Base-by-base conservation (phyloP, 23 tunicate species). In the Phallusia fumigata region DNA sequence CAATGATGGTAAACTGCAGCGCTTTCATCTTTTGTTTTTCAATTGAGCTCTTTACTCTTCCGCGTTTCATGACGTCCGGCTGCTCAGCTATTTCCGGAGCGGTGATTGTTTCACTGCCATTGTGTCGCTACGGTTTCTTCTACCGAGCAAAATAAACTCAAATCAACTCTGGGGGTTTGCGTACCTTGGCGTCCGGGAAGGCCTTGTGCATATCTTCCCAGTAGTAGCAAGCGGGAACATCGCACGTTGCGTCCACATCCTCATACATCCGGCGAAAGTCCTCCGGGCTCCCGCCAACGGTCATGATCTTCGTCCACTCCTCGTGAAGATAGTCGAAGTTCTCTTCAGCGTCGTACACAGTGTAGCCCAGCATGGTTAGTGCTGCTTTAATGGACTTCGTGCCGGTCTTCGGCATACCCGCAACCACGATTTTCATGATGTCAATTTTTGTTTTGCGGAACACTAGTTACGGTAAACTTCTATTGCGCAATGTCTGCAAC, bases 161-260 rank as follows among this genome's bases (percentile, higher is more conserved):
- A n/a, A n/a, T n/a, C n/a, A n/a, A n/a, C n/a, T n/a, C n/a, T n/a
- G n/a, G n/a, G n/a, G n/a, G n/a, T n/a, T n/a, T n/a, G n/a, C n/a
- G 6, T 65, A 85, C 90, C 84, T 86, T 86, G 30, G 90, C 90
- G 34, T 86, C 84, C 32, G 90, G 90, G 52, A 86, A 86, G 0
- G 90, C 90, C 73, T 80, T 80, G 44, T 80, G 90, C 90, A 86
- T 86, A 22, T 86, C 90, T 49, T 86, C 90, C 90, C 90, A 86
- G 50, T 86, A 86, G 64, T 86, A 77, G 35, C 90, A 86, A 11
- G 90, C 90, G 0, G 90, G 90, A 0, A 86, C 90, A 49, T 86
- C 90, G 49, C 84, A 80, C 0, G 90, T 86, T 8, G 90, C 90
- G 75, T 86, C 90, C 24, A 86, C 53, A 45, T 86, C 75, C 34